phyloP scores from a whole-genome alignment of 2,113 vertebrate species.

The Scomber colias region DNA sequence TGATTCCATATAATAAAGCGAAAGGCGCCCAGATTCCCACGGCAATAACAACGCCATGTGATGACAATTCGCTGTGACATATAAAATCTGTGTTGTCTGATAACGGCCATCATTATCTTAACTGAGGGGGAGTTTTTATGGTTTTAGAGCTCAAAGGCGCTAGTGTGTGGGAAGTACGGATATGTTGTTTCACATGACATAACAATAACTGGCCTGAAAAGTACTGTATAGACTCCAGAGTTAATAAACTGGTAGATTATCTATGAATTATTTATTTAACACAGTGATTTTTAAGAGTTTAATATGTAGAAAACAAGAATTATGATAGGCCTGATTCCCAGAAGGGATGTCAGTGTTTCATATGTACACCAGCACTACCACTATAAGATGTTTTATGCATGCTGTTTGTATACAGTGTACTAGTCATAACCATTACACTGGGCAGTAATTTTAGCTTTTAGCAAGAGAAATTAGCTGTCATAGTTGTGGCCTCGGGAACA shows the following conservation, averaged over 20 bases:
- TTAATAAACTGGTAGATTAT: no score
- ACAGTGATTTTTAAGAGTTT: no score
- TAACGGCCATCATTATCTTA: background rate
- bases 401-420: background rate
- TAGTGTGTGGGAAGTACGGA: constrained; percentile 13
- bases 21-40: background rate
- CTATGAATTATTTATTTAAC: background rate
- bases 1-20: background rate
- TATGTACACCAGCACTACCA: background rate
- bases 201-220: background rate
- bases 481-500: constrained; percentile 39
- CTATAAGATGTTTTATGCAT: background rate
- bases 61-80: background rate
- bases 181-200: constrained; percentile 13
- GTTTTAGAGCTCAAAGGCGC: constrained; percentile 23
- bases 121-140: constrained; percentile 11
- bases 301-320: background rate
- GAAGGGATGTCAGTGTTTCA: background rate
- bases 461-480: constrained; percentile 16
- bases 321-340: background rate
- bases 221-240: no score
- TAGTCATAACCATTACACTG: background rate
- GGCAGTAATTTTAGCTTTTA: constrained; percentile 25
- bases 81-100: background rate
- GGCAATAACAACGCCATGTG: background rate